These are phyloP conservation scores for Dryomyza anilis DNA, from an alignment of 2,888 invertebrate genomes.

Conservation along the genomic window DNA sequence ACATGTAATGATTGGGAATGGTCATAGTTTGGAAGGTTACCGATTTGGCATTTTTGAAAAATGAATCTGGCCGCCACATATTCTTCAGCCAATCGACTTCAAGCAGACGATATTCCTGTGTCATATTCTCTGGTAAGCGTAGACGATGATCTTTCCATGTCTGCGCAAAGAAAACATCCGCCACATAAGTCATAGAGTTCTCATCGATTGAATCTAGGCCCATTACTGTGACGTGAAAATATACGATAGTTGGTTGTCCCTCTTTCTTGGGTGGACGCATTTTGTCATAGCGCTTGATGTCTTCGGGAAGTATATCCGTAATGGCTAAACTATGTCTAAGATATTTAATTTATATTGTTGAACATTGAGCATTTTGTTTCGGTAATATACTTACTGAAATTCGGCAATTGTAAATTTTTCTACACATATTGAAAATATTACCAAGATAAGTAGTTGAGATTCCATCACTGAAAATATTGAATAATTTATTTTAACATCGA, in stretches of 20 bases:
- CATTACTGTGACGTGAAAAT: conserved; percentile 93
- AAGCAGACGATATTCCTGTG: conserved; percentile 83
- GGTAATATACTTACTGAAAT: conserved; percentile 58
- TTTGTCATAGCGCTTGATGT: conserved; percentile 87
- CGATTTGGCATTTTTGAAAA: conserved; percentile 92
- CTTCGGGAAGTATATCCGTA: conserved; percentile 83
- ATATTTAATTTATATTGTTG: not conserved
- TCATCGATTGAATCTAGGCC: conserved; percentile 95
- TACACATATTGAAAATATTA: conserved; percentile 55
- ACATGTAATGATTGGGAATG: conserved; percentile 91
- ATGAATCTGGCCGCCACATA: conserved; percentile 93
- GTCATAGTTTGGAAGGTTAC: conserved; percentile 95
- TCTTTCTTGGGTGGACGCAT: conserved; percentile 92
- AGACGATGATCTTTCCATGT: conserved; percentile 91
- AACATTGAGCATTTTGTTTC: not conserved
- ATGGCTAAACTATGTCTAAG: conserved; percentile 71
- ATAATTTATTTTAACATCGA: no score
- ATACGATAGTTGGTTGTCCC: conserved; percentile 84
- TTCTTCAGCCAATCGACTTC: conserved; percentile 91
- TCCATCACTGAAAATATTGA: conserved; percentile 55
- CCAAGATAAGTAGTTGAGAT: conserved; percentile 52
- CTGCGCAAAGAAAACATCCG: conserved; percentile 91
- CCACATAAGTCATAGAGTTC: conserved; percentile 93
- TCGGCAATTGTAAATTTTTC: conserved; percentile 54
- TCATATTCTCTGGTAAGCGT: conserved; percentile 88